phyloP scores from a whole-genome alignment of 2,888 invertebrate genomes.

The Drosophila rubida region DNA sequence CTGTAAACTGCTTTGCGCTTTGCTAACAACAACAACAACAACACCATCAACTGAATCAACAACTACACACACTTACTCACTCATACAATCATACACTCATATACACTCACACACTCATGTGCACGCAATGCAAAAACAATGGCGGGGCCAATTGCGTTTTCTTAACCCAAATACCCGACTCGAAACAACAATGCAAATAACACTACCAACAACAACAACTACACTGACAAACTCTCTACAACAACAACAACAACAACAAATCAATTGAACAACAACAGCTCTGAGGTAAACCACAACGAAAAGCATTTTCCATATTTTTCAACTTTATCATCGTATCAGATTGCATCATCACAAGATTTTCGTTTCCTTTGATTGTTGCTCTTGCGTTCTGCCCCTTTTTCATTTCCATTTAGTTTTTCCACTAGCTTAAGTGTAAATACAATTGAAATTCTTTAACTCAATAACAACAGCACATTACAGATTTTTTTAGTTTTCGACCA shows the following conservation, averaged over 20 bases:
- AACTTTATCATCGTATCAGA: slow-evolving; percentile 51
- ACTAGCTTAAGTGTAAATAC: slow-evolving; percentile 38
- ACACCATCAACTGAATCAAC: slow-evolving; percentile 29
- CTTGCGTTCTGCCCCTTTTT: slow-evolving; percentile 1
- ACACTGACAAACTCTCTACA: slow-evolving; percentile 39
- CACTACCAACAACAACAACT: slow-evolving; percentile 40
- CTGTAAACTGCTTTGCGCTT: slow-evolving; percentile 44
- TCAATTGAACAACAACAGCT: slow-evolving; percentile 70
- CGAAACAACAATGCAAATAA: slow-evolving; percentile 46
- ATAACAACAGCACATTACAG: slow-evolving; percentile 30
- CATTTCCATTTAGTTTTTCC: slow-evolving; percentile 22
- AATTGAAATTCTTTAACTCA: slow-evolving; percentile 7
- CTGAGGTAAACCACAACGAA: slow-evolving; percentile 83
- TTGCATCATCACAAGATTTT: slow-evolving; percentile 40
- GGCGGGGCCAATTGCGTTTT: slow-evolving; percentile 54
- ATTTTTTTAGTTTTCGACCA: not conserved
- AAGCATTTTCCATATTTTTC: slow-evolving; percentile 64
- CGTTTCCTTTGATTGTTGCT: slow-evolving; percentile 29
- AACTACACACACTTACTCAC: slow-evolving; percentile 34
- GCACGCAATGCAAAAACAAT: slow-evolving; percentile 41
- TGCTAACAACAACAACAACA: slow-evolving; percentile 36
- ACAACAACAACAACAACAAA: slow-evolving; percentile 53
- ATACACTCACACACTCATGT: slow-evolving; percentile 26
- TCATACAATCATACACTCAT: slow-evolving; percentile 33
- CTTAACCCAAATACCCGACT: slow-evolving; percentile 40